Evolutionary conservation across 1,140 invertebrate species (phyloP).

Genomic region (Tetragnatha versicolor): DNA sequence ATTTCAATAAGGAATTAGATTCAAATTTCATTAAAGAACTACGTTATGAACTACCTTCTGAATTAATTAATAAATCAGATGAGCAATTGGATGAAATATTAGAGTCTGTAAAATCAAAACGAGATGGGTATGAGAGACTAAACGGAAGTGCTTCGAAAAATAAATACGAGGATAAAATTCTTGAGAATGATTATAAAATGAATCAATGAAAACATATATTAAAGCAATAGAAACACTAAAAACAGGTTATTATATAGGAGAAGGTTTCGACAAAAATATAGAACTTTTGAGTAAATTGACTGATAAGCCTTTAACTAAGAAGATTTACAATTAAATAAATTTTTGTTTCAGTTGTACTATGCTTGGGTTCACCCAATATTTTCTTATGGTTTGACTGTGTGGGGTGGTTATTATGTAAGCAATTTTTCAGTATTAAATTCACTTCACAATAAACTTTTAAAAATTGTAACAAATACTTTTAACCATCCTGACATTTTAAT

Average conservation of each 20-base stretch:
- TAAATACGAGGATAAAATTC: not conserved
- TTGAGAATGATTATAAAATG: not conserved
- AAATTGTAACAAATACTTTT: too few relatives aligned
- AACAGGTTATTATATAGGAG: not conserved
- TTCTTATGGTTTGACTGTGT: too few relatives aligned
- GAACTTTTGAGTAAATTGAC: not conserved
- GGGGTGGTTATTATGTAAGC: too few relatives aligned
- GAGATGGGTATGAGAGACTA: not conserved
- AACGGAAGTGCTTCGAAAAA: not conserved
- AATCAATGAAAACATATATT: not conserved
- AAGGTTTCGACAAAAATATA: not conserved
- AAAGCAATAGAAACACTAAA: not conserved
- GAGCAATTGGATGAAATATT: not conserved
- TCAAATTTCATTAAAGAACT: too few relatives aligned
- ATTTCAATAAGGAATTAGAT: too few relatives aligned
- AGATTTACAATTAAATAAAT: not conserved
- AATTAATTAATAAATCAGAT: too few relatives aligned
- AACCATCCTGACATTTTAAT: too few relatives aligned
- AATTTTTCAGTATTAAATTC: too few relatives aligned
- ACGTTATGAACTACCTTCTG: too few relatives aligned
- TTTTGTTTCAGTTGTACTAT: too few relatives aligned
- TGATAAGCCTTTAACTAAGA: conserved; percentile 1
- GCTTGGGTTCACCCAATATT: too few relatives aligned
- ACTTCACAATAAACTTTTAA: too few relatives aligned
- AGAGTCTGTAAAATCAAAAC: not conserved